phyloP scores from a whole-genome alignment of 1,140 invertebrate genomes.

The Nephotettix cincticeps region DNA sequence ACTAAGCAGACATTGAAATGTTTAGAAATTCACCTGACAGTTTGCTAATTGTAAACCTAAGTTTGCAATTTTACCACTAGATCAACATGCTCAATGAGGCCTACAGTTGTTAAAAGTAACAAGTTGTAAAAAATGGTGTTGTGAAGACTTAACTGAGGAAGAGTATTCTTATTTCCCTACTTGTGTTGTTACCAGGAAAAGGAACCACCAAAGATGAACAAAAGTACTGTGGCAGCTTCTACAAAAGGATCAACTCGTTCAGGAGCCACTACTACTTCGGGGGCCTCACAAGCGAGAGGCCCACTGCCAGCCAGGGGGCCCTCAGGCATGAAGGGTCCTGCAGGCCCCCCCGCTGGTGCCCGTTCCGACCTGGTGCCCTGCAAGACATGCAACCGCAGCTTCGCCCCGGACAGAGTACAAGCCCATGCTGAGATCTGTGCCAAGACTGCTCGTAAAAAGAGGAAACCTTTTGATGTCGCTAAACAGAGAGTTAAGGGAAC shows the following conservation, averaged over 20 bases:
- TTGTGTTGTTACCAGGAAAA: too few relatives aligned
- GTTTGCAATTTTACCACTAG: too few relatives aligned
- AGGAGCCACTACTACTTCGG: neutral
- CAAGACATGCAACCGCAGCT: constrained; percentile 67
- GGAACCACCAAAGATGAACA: constrained; percentile 8
- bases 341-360: neutral
- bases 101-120: too few relatives aligned
- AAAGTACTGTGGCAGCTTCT: neutral
- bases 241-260: neutral
- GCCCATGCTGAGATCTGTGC: constrained; percentile 82
- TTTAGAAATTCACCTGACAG: too few relatives aligned
- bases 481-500: constrained; percentile 85
- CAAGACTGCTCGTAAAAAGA: constrained; percentile 71
- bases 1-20: too few relatives aligned
- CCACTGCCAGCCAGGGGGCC: neutral
- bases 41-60: too few relatives aligned
- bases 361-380: constrained; percentile 42
- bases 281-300: neutral
- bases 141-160: too few relatives aligned
- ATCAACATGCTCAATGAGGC: too few relatives aligned
- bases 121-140: too few relatives aligned
- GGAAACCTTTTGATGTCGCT: constrained; percentile 83
- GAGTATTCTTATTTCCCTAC: too few relatives aligned
- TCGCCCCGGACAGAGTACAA: constrained; percentile 73
- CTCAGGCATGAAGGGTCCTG: constrained; percentile 18